Percentiles rank a stretch among this genome's conserved stretches.
Conservation (phyloP, 2,797 vertebrate species). For the Sternotherus odoratus region DNA sequence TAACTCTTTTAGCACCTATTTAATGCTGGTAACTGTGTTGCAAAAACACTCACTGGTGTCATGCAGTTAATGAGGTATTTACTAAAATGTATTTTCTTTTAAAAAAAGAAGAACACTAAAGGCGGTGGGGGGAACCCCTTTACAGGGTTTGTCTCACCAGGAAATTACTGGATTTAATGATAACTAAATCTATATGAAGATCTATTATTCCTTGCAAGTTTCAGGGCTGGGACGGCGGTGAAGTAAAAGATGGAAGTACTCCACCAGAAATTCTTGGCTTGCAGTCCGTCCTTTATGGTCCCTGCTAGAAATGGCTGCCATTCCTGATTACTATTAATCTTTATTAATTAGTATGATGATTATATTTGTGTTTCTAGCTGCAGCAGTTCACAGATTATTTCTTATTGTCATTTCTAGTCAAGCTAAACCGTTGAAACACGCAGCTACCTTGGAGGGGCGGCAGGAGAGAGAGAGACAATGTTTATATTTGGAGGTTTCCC, state of each 20-base stretch:
- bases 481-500: not conserved
- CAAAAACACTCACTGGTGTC: conserved; percentile 58
- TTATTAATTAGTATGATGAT: not conserved
- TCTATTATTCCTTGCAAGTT: not conserved
- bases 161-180: conserved; percentile 31
- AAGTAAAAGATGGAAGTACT: not conserved
- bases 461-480: not conserved
- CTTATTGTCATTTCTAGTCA: not conserved
- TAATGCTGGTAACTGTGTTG: conserved; percentile 69
- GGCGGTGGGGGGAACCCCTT: not conserved
- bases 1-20: conserved; percentile 77
- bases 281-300: not conserved
- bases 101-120: not conserved
- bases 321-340: not conserved
- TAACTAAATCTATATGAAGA: not conserved
- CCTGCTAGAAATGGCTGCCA: not conserved
- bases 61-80: conserved; percentile 77
- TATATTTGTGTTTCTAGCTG: not conserved
- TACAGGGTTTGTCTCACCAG: conserved; percentile 40
- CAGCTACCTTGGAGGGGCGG: not conserved
- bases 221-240: not conserved
- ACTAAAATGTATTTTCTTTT: conserved; percentile 71
- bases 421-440: not conserved
- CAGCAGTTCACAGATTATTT: not conserved
- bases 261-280: not conserved